A percentile compares a stretch with the other conserved stretches of the same genome.
phyloP scores from a whole-genome alignment of 2,888 invertebrate genomes.

The Drosophila dives region DNA sequence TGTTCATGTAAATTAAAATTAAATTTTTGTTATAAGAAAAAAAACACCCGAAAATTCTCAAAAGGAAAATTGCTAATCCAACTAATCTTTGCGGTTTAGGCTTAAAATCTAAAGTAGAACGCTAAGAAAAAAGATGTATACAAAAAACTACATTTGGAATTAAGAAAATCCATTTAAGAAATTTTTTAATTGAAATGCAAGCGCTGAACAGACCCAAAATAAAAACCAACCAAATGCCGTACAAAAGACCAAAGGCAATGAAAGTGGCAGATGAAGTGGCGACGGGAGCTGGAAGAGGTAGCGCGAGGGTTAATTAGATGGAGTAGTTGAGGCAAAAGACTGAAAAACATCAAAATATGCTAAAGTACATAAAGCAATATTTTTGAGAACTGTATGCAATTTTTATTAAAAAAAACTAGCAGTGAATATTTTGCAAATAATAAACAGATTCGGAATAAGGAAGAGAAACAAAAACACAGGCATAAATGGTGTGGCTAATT shows the following conservation, averaged over 20 bases:
- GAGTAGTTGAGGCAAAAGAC: background rate
- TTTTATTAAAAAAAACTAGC: background rate
- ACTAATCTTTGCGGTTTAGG: conserved; percentile 27
- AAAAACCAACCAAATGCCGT: conserved; percentile 30
- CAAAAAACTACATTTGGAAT: conserved; percentile 31
- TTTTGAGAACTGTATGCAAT: background rate
- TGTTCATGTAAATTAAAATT: background rate
- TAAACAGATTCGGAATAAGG: background rate
- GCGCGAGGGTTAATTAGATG: background rate
- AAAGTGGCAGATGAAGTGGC: background rate
- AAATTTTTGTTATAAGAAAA: background rate
- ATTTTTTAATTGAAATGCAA: conserved; percentile 48
- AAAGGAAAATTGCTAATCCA: conserved; percentile 1
- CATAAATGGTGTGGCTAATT: conserved; percentile 31
- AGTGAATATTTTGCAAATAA: background rate
- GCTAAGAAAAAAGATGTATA: background rate
- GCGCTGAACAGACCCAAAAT: conserved; percentile 26
- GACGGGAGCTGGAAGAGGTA: background rate
- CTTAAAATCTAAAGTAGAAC: conserved; percentile 16
- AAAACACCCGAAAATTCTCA: background rate
- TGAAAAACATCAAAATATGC: background rate
- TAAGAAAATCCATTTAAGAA: conserved; percentile 50
- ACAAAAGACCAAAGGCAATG: conserved; percentile 12
- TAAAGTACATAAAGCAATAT: background rate
- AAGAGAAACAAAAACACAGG: background rate